phyloP scores from a whole-genome alignment of 2,888 invertebrate species.

The Ormyrus rosae region DNA sequence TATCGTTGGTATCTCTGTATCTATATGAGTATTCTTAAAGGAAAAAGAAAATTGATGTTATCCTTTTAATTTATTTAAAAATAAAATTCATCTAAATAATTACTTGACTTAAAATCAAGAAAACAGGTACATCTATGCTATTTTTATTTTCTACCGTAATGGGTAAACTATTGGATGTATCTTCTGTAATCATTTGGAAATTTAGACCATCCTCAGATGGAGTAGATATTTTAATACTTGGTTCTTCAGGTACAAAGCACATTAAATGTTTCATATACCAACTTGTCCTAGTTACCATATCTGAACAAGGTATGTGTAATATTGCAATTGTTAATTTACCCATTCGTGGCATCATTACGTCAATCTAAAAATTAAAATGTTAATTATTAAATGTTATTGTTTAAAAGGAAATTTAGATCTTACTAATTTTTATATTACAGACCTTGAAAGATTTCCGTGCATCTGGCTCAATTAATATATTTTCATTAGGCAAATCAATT shows the following conservation, averaged over 20 bases:
- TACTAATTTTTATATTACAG: conserved; percentile 31
- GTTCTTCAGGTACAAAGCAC: conserved; percentile 71
- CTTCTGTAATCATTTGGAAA: conserved; percentile 65
- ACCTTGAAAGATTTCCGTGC: conserved; percentile 66
- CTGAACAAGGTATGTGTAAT: conserved; percentile 65
- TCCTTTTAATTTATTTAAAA: neutral
- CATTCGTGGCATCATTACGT: conserved; percentile 66
- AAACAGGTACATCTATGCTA: conserved; percentile 65
- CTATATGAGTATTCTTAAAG: no score
- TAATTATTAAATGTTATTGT: conserved; percentile 23
- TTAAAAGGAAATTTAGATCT: conserved; percentile 10
- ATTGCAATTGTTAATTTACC: conserved; percentile 67
- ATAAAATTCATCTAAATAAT: conserved; percentile 2
- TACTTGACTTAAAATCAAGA: conserved; percentile 66
- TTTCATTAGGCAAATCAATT: conserved; percentile 64
- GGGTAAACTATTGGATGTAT: conserved; percentile 61
- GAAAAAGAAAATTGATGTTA: neutral
- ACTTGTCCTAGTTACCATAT: conserved; percentile 69
- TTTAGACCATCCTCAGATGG: conserved; percentile 61
- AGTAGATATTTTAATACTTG: conserved; percentile 62
- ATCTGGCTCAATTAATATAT: conserved; percentile 68
- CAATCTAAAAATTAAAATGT: conserved; percentile 63
- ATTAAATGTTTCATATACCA: conserved; percentile 69
- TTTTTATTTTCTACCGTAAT: conserved; percentile 70
- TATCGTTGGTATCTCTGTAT: no score